Base-by-base conservation (phyloP, 2,113 vertebrate genomes). In the Terrapene triunguis region DNA sequence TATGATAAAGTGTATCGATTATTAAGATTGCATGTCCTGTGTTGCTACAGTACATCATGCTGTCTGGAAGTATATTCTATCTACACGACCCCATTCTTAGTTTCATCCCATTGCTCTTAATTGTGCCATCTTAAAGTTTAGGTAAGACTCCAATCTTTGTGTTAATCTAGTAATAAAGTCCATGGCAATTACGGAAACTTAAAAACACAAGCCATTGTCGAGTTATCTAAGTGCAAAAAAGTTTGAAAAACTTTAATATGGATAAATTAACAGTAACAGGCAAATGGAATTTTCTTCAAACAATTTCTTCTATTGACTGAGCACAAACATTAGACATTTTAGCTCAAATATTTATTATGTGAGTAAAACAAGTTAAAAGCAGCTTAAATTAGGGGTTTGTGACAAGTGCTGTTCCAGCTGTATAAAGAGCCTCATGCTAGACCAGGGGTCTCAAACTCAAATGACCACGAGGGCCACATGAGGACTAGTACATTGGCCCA, bases 281-380 rank as follows among this genome's bases (percentile, higher is more conserved):
- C 53, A 54, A 4, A 7, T 6, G 44, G 25, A 86, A 14, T 5
- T 42, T 48, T 19, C 48, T 27, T 81, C 27, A 65, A 0, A 0
- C 35, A 9, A 59, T 92, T 90, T 44, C 11, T 44, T 89, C 1
- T 48, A 81, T 24, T 10, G 21, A 10, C 22, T 78, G 59, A 85
- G 91, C 69, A 32, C 10, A 6, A 76, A 4, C 32, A 81, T 92
- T 78, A 38, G 38, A 42, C 38, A 24, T 74, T 74, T 74, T 22
- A 74, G 35, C 21, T 38, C 16, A 74, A 42, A 42, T 51, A 59
- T 42, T 35, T 0, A 0, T 12, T 54, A 27, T 32, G 27, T 80
- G 38, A 9, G 4, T 50, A 42, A 35, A 91, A 81, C 2, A 29
- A 84, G 44, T 29, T 17, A n/a, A 82, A 89, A 76, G 16, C 29